Conservation (phyloP, 2,797 vertebrate species). For the Argyrosomus regius region DNA sequence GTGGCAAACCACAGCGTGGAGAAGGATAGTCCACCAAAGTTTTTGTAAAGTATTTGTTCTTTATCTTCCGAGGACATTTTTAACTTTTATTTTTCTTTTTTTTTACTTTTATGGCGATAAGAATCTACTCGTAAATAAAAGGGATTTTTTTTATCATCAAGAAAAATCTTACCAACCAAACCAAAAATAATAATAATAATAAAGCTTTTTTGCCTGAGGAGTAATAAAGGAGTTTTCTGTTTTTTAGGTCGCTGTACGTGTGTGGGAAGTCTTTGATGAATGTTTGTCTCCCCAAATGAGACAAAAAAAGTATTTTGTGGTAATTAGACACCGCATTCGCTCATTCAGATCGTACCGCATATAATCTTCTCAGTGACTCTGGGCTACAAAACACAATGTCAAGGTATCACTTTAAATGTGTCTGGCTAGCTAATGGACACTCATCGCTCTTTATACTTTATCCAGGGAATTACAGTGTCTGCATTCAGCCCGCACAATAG, state of each 20-base stretch:
- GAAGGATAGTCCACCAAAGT: background rate
- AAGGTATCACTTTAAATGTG: constrained; percentile 76
- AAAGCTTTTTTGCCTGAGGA: background rate
- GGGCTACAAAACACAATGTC: constrained; percentile 70
- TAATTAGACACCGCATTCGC: constrained; percentile 64
- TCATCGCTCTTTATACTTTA: constrained; percentile 79
- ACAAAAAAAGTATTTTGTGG: constrained; percentile 41
- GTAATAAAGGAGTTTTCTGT: background rate
- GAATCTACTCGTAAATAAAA: background rate
- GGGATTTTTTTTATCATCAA: background rate
- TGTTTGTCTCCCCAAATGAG: constrained; percentile 43
- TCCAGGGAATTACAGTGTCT: constrained; percentile 77
- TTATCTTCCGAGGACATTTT: background rate
- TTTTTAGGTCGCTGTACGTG: constrained; percentile 4
- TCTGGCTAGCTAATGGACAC: constrained; percentile 82
- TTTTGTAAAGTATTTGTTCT: background rate
- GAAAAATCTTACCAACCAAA: background rate
- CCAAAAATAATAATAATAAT: background rate
- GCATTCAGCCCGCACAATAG: constrained; percentile 79
- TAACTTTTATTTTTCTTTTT: background rate
- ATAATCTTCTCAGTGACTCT: constrained; percentile 75
- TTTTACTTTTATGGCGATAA: background rate
- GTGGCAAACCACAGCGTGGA: too few relatives aligned
- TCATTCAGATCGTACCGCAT: constrained; percentile 59
- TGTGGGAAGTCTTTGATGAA: constrained; percentile 30